Percentiles rank a stretch among this genome's conserved stretches.
Conservation (phyloP, 2,888 invertebrate species). For the Hydropsyche betteni region DNA sequence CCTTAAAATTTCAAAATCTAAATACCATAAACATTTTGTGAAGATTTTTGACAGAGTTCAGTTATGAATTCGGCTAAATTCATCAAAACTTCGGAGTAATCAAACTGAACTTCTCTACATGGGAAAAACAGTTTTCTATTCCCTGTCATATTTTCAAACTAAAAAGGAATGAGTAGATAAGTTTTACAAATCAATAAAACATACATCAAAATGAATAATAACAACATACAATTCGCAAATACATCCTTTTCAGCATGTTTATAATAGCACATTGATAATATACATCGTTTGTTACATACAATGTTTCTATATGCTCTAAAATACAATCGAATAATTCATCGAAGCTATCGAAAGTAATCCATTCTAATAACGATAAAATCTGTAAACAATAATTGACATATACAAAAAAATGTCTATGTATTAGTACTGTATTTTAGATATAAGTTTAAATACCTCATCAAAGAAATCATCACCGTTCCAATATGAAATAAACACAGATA, state of each 20-base stretch:
- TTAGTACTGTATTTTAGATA: not conserved
- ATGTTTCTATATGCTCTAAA: slow-evolving; percentile 55
- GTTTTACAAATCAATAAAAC: not conserved
- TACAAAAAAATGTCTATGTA: not conserved
- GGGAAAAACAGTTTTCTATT: slow-evolving; percentile 46
- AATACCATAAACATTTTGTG: slow-evolving; percentile 38
- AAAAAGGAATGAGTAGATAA: slow-evolving; percentile 18
- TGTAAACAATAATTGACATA: slow-evolving; percentile 50
- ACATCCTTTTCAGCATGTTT: slow-evolving; percentile 58
- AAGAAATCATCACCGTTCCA: slow-evolving; percentile 64
- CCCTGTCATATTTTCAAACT: slow-evolving; percentile 41
- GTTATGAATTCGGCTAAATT: slow-evolving; percentile 46
- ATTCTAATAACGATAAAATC: slow-evolving; percentile 61
- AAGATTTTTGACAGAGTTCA: slow-evolving; percentile 48
- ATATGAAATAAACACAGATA: slow-evolving; percentile 60
- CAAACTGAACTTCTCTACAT: slow-evolving; percentile 31
- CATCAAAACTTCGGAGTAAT: slow-evolving; percentile 41
- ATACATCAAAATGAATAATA: slow-evolving; percentile 27
- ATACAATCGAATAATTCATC: slow-evolving; percentile 57
- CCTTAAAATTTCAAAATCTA: not conserved
- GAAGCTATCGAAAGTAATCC: slow-evolving; percentile 57
- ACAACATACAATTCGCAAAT: slow-evolving; percentile 60
- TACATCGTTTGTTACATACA: slow-evolving; percentile 58
- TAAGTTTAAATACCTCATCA: slow-evolving; percentile 57
- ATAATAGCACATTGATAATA: slow-evolving; percentile 60